Evolutionary conservation across 1,140 invertebrate species (phyloP).

Genomic region (Drosophila dunni): DNA sequence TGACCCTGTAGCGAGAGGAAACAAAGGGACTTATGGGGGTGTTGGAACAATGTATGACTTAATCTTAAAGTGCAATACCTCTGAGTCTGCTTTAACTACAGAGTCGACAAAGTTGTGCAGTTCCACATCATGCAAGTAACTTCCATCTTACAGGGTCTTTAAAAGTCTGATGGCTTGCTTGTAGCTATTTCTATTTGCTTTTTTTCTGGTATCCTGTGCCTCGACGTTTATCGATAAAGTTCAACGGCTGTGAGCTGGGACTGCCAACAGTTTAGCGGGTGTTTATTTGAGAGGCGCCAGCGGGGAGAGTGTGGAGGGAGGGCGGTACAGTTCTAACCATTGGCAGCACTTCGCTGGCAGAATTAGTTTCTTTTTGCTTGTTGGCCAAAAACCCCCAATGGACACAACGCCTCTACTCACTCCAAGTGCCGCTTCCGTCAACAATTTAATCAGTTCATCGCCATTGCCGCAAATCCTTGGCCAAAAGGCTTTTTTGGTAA

Average conservation of each 20-base stretch:
- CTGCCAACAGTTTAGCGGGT: constrained; percentile 1
- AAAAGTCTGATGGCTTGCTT: no score
- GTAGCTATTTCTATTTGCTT: constrained; percentile 7
- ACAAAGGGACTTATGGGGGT: no score
- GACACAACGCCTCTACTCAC: constrained; percentile 31
- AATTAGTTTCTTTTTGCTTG: constrained; percentile 67
- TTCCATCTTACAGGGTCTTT: no score
- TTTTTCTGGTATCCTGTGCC: constrained; percentile 20
- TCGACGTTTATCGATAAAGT: constrained; percentile 80
- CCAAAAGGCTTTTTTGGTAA: constrained; percentile 61
- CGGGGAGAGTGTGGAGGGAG: neutral
- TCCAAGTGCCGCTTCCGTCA: constrained; percentile 53
- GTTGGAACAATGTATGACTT: no score
- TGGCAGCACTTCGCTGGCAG: constrained; percentile 61
- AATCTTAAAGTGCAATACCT: no score
- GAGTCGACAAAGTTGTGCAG: no score
- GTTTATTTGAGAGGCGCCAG: neutral
- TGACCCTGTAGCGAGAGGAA: no score
- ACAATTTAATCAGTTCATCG: constrained; percentile 80
- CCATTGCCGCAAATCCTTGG: constrained; percentile 64
- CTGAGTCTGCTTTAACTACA: no score
- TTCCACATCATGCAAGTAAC: no score
- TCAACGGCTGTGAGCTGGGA: constrained; percentile 59
- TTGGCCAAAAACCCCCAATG: constrained; percentile 21
- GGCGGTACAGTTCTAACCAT: neutral